Conservation (phyloP, 1,140 invertebrate species). For the Bombus sylvicola region DNA sequence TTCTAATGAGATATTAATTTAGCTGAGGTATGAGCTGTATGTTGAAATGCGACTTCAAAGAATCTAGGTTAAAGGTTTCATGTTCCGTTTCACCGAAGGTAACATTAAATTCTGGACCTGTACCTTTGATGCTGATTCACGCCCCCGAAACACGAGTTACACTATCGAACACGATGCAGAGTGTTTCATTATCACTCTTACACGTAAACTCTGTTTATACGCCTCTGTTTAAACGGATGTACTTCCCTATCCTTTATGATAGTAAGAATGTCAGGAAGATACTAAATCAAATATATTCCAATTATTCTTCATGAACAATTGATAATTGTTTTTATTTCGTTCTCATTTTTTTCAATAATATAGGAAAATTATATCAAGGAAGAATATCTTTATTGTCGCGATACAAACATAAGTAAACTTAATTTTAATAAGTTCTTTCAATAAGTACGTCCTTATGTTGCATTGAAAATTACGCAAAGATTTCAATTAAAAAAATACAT, state of each 20-base stretch:
- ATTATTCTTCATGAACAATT: neutral
- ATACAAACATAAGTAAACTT: too few relatives aligned
- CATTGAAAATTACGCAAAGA: too few relatives aligned
- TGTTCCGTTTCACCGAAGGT: neutral
- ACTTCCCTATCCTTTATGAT: too few relatives aligned
- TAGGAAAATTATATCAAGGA: too few relatives aligned
- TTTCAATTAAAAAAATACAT: too few relatives aligned
- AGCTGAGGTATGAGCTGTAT: too few relatives aligned
- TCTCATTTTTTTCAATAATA: too few relatives aligned
- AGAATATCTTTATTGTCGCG: too few relatives aligned
- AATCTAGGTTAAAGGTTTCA: constrained; percentile 11
- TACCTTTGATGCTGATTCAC: constrained; percentile 4
- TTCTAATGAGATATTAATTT: neutral
- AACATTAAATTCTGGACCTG: neutral
- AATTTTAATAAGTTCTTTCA: too few relatives aligned
- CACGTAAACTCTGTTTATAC: too few relatives aligned
- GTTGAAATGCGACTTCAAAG: neutral
- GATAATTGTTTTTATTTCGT: neutral
- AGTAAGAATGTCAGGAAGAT: neutral
- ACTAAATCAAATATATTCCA: neutral
- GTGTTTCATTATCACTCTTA: neutral
- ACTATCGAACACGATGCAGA: neutral
- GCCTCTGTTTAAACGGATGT: neutral
- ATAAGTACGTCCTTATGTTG: too few relatives aligned
- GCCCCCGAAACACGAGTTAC: neutral